phyloP scores from a whole-genome alignment of 2,888 invertebrate genomes.

The Euplagia quadripunctaria region DNA sequence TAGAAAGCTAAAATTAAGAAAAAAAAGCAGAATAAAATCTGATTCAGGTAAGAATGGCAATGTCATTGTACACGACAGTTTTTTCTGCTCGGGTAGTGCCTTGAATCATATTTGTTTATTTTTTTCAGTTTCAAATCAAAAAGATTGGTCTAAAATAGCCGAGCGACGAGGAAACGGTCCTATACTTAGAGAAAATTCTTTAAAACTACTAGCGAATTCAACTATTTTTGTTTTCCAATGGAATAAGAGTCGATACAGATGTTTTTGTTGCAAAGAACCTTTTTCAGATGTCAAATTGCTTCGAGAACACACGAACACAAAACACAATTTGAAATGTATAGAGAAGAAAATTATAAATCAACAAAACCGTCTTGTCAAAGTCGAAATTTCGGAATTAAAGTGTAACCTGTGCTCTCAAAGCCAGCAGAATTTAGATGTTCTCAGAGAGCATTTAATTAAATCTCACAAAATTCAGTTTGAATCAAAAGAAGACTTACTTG shows the following conservation, averaged over 20 bases:
- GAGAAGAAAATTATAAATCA: constrained; percentile 74
- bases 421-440: constrained; percentile 51
- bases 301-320: constrained; percentile 61
- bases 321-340: constrained; percentile 66
- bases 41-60: constrained; percentile 30
- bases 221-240: constrained; percentile 78
- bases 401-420: constrained; percentile 68
- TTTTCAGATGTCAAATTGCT: constrained; percentile 68
- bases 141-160: constrained; percentile 61
- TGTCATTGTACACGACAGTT: background rate
- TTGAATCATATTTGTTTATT: background rate
- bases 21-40: constrained; percentile 37
- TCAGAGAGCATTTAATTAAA: constrained; percentile 63
- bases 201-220: constrained; percentile 85
- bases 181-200: constrained; percentile 69
- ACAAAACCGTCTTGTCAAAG: constrained; percentile 76
- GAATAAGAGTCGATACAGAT: constrained; percentile 76
- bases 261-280: constrained; percentile 77
- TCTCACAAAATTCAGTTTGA: constrained; percentile 62
- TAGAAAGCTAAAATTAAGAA: constrained; percentile 27
- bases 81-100: background rate
- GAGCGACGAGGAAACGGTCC: constrained; percentile 70
- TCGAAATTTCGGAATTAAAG: constrained; percentile 69
- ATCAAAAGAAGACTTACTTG: constrained; percentile 65
- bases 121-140: constrained; percentile 39